Evolutionary conservation across 1,140 invertebrate genomes (phyloP), one percentile per base, ranked within the genome.

Genomic region (Drosophila tropicalis): DNA sequence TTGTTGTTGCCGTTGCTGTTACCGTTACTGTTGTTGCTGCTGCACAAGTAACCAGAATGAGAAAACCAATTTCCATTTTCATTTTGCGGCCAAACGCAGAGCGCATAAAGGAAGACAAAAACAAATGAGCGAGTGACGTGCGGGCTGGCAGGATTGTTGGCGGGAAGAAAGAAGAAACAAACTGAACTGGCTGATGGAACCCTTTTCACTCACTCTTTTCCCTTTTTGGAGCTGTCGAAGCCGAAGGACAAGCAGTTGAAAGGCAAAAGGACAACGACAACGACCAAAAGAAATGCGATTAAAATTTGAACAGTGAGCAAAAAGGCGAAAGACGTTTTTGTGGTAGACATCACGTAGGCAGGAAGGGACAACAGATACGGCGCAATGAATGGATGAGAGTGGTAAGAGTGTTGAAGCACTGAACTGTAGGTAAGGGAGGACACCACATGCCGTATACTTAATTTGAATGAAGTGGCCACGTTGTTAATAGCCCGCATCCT

Each of bases 21-120:
- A 47, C 32, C 39, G 40, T 47, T 39, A 67, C 15, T 51, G 47
- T 15, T 57, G 44, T 15, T 68, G 57, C 63, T 72, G 29, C 47
- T 40, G 70, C 57, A 67, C 72, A 72, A 67, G 70, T 70, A 86
- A 86, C 76, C 75, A 40, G 44, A 51, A 51, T 62, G 84, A 89
- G 84, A 89, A 86, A 86, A 89, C 83, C 83, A 86, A 86, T 86
- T 86, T 86, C 72, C 84, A 86, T 89, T 89, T 83, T 79, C 83
- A 82, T 76, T 86, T 83, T 81, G 84, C 62, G 83, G 84, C 51
- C 74, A 79, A 66, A 71, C 81, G 74, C 81, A 77, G 78, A 70
- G 56, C 56, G 56, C 72, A 81, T 85, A 56, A 55, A 51, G 63
- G 66, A 69, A 73, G 77, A 86, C 79, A 83, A 83, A 76, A 82